Percentiles rank a stretch among this genome's conserved stretches.
These are phyloP conservation scores for Lycia hirtaria DNA, from an alignment of 2,888 invertebrate genomes.

Conservation along the genomic window DNA sequence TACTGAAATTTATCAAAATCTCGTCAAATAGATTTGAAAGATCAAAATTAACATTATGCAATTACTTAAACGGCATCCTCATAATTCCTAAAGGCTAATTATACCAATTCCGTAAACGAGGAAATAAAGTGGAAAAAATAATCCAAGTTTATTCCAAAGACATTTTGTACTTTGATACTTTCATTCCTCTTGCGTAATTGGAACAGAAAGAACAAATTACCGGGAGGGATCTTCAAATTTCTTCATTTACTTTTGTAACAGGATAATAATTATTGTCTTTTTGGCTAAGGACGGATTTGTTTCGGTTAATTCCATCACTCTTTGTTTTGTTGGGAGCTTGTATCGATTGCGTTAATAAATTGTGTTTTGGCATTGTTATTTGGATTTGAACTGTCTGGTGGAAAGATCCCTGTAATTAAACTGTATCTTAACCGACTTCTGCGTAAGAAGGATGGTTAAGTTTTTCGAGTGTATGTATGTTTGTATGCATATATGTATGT, in stretches of 20 bases:
- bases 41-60: constrained; percentile 45
- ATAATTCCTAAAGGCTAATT: constrained; percentile 55
- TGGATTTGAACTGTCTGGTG: neutral
- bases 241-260: constrained; percentile 66
- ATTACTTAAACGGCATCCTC: constrained; percentile 53
- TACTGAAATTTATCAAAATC: neutral
- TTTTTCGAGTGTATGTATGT: too few species aligned
- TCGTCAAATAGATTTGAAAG: neutral
- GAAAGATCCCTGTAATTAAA: neutral
- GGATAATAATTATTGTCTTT: constrained; percentile 66
- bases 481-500: too few species aligned
- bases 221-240: constrained; percentile 58
- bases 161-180: constrained; percentile 60
- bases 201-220: constrained; percentile 63
- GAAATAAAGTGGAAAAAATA: constrained; percentile 54
- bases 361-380: constrained; percentile 7
- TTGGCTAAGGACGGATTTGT: constrained; percentile 54
- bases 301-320: constrained; percentile 41
- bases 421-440: too few species aligned
- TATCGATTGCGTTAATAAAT: constrained; percentile 30
- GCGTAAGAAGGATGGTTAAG: too few species aligned
- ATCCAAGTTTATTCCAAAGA: constrained; percentile 50
- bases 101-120: constrained; percentile 50
- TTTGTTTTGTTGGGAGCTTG: constrained; percentile 30
- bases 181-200: constrained; percentile 57